phyloP scores from a whole-genome alignment of 2,113 vertebrate genomes.

The Pelmatolapia mariae region DNA sequence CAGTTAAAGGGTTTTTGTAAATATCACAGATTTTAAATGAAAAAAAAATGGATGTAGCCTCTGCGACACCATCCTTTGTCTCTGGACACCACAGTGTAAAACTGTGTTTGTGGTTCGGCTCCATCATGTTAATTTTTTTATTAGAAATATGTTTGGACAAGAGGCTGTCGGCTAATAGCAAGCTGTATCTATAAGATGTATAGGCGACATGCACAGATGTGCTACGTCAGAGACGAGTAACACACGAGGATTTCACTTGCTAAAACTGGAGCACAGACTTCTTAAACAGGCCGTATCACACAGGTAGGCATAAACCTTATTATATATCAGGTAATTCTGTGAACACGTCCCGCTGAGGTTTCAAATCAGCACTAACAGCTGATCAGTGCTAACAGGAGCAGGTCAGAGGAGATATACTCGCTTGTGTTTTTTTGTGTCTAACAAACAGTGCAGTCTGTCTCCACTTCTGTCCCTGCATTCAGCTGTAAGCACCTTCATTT shows the following conservation, averaged over 20 bases:
- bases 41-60: neutral
- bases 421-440: neutral
- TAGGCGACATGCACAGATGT: neutral
- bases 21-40: neutral
- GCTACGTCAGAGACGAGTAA: neutral
- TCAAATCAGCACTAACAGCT: neutral
- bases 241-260: neutral
- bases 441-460: neutral
- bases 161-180: neutral
- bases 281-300: neutral
- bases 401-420: neutral
- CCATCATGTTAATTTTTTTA: neutral
- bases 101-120: neutral
- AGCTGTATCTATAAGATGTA: neutral
- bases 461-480: neutral
- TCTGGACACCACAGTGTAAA: neutral
- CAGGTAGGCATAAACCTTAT: neutral
- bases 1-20: neutral
- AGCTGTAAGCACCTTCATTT: neutral
- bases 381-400: neutral
- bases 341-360: neutral
- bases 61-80: neutral
- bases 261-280: neutral
- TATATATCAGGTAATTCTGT: neutral
- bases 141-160: neutral